Base-by-base conservation (phyloP, 2,888 invertebrate species). In the Aleiodes alternator region DNA sequence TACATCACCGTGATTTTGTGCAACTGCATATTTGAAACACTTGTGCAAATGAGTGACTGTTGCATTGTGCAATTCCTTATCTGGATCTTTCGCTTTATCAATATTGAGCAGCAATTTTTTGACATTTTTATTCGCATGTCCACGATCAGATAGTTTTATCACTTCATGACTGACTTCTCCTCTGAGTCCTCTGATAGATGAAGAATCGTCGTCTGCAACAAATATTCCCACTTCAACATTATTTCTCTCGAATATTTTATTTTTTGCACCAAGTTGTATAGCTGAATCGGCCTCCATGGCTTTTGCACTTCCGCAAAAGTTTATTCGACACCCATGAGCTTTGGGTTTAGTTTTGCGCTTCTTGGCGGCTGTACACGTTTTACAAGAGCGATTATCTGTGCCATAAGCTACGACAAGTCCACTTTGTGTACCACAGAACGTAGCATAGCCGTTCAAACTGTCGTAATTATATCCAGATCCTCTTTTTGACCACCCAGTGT, bases 171-270 rank as follows among this genome's bases (percentile, higher is more conserved):
- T 8, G 29, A 70, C 66, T 14, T 38, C 53, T 9, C 48, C 38
- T 4, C 71, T 69, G 9, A 73, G 4, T 43, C 59, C 12, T 43
- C 73, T 59, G 11, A 73, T 70, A 3, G 70, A 64, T 14, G 78
- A 73, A 16, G 73, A 76, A 53, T 78, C 76, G n/a, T 73, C 73
- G 34, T 76, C 76, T 9, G 72, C 72, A 34, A 76, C 43, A 12
- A 74, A 56, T 56, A 71, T 53, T 12, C 76, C 72, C n/a, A 76
- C 50, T 16, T 78, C 69, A 23, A 48, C 38, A 38, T 70, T 73
- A 2, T n/a, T 7, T 3, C 11, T 29, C 3, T 4, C 29, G 6
- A 31, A 57, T 11, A 57, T 29, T 3, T 31, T 4, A 1, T 12
- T 57, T 1, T 31, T 2, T 4, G 29, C 12, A 0, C 29, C 31